Evolutionary conservation across 53 echinoderm and acorn worm species (phyloP).

Genomic region (Paracentrotus lividus): DNA sequence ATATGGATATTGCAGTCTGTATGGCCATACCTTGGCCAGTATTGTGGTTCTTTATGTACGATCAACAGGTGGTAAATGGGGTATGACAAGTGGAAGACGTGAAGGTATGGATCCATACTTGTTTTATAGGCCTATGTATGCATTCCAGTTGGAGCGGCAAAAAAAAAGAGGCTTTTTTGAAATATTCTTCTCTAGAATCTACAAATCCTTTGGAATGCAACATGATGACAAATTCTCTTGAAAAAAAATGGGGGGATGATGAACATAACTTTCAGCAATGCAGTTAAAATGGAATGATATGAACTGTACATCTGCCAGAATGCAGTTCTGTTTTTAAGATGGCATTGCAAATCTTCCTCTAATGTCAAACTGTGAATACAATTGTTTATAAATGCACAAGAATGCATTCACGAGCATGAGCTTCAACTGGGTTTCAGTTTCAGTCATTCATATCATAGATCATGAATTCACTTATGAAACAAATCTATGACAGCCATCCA

Average conservation of each 20-base stretch:
- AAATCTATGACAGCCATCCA: background rate
- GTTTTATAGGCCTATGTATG: background rate
- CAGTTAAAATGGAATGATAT: background rate
- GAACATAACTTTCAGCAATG: background rate
- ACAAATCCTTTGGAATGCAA: background rate
- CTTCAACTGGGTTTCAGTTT: background rate
- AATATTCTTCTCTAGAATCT: background rate
- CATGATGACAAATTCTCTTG: background rate
- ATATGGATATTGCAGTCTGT: slow-evolving; percentile 22
- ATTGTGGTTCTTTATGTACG: background rate
- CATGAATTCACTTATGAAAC: background rate
- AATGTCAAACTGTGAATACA: background rate
- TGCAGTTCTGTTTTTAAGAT: background rate
- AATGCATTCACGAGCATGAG: background rate
- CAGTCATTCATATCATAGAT: background rate
- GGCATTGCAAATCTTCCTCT: background rate
- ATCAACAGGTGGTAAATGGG: slow-evolving; percentile 7
- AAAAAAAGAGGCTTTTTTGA: background rate
- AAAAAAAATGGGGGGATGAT: no score
- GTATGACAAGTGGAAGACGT: background rate
- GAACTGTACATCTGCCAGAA: background rate
- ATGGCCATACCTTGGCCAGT: background rate
- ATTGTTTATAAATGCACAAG: background rate
- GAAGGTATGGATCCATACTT: background rate
- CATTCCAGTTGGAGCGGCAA: background rate